Base-by-base conservation (phyloP, 2,888 invertebrate genomes). In the Lithophane semibrunnea region DNA sequence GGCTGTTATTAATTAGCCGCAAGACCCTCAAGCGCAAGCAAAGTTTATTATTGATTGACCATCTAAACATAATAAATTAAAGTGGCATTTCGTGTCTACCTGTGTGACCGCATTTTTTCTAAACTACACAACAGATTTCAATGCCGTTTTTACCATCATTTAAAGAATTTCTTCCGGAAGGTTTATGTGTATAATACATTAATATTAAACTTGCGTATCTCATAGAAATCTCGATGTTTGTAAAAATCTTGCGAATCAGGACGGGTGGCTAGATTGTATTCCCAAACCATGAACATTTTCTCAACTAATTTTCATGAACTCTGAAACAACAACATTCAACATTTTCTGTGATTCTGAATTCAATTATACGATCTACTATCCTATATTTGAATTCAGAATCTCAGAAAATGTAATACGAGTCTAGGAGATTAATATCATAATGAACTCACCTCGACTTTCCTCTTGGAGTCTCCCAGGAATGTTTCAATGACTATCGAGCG, bases 401-500 rank as follows among this genome's bases (percentile, higher is more conserved):
- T 37, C 37, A 37, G 37, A 37, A 37, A 37, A 37, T 5, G 37
- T 37, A 37, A 5, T 37, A 37, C 5, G 37, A 5, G 37, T 4
- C 37, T 37, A 4, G 37, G 37, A 37, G 12, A 7, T 47, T 24
- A 1, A 10, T 24, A 24, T 24, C 18, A 21, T 8, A 49, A 66
- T 13, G 4, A 52, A 37, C 90, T 88, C n/a, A 97, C 98, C 97
- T 98, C 98, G 12, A 98, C 98, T 91, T 98, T 98, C 89, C 99
- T 97, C 93, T 99, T 99, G 29, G 98, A 98, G 93, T 99, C 98
- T 0, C 99, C 99, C 63, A 99, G 97, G 94, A 98, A 99, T 5
- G 99, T 99, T 96, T 99, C 99, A 60, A 99, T 97, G 82, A 99
- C 98, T 88, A 99, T 98, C 82, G 98, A 98, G 77, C 98, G 97